These are phyloP conservation scores for Scortum barcoo DNA, from an alignment of 2,113 vertebrate species.

Conservation along the genomic window DNA sequence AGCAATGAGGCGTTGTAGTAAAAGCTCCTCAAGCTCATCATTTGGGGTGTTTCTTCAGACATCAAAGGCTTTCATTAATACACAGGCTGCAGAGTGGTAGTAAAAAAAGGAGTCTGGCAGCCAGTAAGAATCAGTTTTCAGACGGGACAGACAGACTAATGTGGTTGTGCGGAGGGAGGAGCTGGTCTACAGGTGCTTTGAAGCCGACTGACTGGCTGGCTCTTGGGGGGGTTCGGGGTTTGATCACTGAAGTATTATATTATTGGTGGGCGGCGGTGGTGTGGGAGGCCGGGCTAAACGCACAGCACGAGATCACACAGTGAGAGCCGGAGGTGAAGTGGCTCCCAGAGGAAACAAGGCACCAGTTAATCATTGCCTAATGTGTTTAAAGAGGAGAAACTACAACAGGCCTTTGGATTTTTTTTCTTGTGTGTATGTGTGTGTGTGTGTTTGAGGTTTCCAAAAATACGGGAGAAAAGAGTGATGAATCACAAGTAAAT, in stretches of 20 bases:
- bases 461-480: background rate
- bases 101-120: background rate
- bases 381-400: conserved; percentile 39
- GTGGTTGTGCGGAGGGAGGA: conserved; percentile 34
- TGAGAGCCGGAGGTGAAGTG: conserved; percentile 38
- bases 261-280: conserved; percentile 24
- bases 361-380: conserved; percentile 58
- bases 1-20: background rate
- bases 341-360: conserved; percentile 39
- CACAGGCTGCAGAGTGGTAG: background rate
- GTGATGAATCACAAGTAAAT: background rate
- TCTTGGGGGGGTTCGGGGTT: conserved; percentile 36
- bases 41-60: conserved; percentile 23
- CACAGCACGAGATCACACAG: conserved; percentile 50
- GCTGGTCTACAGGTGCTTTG: conserved; percentile 64
- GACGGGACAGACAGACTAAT: conserved; percentile 29
- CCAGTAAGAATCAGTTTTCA: conserved; percentile 31
- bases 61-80: conserved; percentile 59
- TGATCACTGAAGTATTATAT: conserved; percentile 60
- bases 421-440: background rate
- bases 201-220: conserved; percentile 39
- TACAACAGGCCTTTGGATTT: conserved; percentile 3
- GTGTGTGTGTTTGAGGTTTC: conserved; percentile 29
- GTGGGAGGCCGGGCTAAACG: background rate
- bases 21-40: conserved; percentile 1